A percentile compares a stretch with the other conserved stretches of the same genome.
phyloP scores from a whole-genome alignment of 2,113 vertebrate species.

The Sinocyclocheilus anshuiensis region DNA sequence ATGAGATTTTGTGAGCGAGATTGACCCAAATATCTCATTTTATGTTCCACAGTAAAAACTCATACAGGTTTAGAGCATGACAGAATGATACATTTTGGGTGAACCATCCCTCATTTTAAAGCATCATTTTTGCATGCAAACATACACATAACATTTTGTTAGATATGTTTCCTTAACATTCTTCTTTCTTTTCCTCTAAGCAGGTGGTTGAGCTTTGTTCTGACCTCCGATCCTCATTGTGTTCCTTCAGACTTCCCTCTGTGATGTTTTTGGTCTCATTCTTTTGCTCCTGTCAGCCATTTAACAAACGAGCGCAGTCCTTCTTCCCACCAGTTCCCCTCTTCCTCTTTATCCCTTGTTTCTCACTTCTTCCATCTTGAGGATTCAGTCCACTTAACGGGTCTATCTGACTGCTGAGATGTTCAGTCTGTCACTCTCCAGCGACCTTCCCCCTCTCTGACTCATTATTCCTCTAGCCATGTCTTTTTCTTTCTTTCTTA shows the following conservation, averaged over 20 bases:
- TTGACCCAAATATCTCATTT: too few relatives aligned
- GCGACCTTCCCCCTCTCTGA: background rate
- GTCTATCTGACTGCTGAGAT: background rate
- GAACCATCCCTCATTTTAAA: background rate
- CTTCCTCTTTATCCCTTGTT: slow-evolving; percentile 35
- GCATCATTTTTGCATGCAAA: background rate
- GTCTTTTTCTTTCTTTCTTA: slow-evolving; percentile 8
- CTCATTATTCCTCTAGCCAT: background rate
- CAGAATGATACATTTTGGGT: background rate
- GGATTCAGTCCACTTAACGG: slow-evolving; percentile 14
- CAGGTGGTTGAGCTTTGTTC: background rate
- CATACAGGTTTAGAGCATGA: background rate
- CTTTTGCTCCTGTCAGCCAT: slow-evolving; percentile 37
- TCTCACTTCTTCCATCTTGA: slow-evolving; percentile 32
- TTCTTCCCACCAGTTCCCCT: slow-evolving; percentile 54
- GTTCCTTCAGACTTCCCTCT: background rate
- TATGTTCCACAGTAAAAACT: too few relatives aligned
- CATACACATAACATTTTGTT: background rate
- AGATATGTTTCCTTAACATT: background rate
- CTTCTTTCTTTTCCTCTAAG: background rate
- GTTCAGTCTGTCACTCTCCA: background rate
- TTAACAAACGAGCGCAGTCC: slow-evolving; percentile 41
- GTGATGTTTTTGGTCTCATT: slow-evolving; percentile 33
- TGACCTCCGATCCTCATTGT: slow-evolving; percentile 34
- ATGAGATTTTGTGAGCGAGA: too few relatives aligned